Base-by-base conservation (phyloP, 1,140 invertebrate genomes). In the Stenopsyche tienmushanensis region DNA sequence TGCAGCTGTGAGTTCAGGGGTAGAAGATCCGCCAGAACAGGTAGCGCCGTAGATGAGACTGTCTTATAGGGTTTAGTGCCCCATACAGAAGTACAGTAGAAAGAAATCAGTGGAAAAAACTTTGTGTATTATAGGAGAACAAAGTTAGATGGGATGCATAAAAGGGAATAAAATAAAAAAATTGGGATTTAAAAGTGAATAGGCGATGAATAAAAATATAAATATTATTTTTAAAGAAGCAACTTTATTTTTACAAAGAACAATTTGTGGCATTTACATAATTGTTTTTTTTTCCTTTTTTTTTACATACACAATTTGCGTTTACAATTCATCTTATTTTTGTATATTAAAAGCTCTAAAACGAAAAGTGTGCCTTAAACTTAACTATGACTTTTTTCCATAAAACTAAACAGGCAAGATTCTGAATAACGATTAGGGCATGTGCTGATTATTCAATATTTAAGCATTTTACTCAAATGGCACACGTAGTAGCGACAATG, bases 121-220 rank as follows among this genome's bases (percentile, higher is more conserved):
- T n/a, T n/a, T n/a, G n/a, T n/a, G n/a, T n/a, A n/a, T n/a, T n/a
- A n/a, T n/a, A n/a, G n/a, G n/a, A n/a, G n/a, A n/a, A n/a, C n/a
- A n/a, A n/a, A n/a, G n/a, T n/a, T n/a, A n/a, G n/a, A n/a, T n/a
- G n/a, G n/a, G n/a, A n/a, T n/a, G n/a, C n/a, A n/a, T n/a, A n/a
- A n/a, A n/a, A n/a, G n/a, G n/a, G n/a, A n/a, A n/a, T n/a, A n/a
- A n/a, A n/a, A n/a, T n/a, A n/a, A n/a, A n/a, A n/a, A n/a, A n/a
- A n/a, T n/a, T n/a, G n/a, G n/a, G n/a, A n/a, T n/a, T n/a, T n/a
- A n/a, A n/a, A n/a, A n/a, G n/a, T n/a, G n/a, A n/a, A n/a, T n/a
- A 47, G 52, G 73, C 34, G 65, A 70, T 18, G 69, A 42, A 26
- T 77, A 20, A 41, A 75, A 55, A 49, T 7, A 49, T 15, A 9